Percentiles rank a stretch among this genome's conserved stretches.
Evolutionary conservation across 2,888 invertebrate species (phyloP).

Genomic region (Agelastica alni): DNA sequence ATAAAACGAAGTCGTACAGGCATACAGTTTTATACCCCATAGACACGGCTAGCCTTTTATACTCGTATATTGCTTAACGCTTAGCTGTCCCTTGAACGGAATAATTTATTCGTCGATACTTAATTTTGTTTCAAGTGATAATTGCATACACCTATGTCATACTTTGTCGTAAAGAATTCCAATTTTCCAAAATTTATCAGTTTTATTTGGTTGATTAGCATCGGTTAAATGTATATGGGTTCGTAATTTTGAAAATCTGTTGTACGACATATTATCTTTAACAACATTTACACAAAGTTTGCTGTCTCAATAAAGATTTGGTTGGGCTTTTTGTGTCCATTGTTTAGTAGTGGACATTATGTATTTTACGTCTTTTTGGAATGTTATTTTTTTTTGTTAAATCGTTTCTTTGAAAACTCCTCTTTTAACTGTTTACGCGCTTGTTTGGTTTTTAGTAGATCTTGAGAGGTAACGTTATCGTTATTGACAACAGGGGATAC

Average conservation of each 20-base stretch:
- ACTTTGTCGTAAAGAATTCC: background rate
- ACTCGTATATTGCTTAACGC: conserved; percentile 6
- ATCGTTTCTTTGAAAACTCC: no score
- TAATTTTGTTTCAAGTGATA: conserved; percentile 1
- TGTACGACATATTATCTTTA: background rate
- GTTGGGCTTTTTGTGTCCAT: background rate
- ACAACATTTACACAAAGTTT: background rate
- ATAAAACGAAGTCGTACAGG: conserved; percentile 11
- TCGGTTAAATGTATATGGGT: no score
- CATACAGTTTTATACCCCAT: conserved; percentile 3
- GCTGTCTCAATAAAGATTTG: background rate
- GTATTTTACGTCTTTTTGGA: no score
- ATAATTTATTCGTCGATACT: conserved; percentile 11
- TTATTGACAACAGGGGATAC: conserved; percentile 13
- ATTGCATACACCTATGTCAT: background rate
- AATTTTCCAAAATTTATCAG: conserved; percentile 2
- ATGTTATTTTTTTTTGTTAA: no score
- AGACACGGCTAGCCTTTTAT: conserved; percentile 2
- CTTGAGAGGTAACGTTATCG: conserved; percentile 7
- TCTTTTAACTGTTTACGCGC: no score
- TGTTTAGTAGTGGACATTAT: background rate
- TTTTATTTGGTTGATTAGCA: background rate
- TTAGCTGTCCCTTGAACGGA: conserved; percentile 7
- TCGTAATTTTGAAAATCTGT: conserved; percentile 2
- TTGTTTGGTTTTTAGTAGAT: background rate